Base-by-base conservation (phyloP, 2,888 invertebrate species). In the Dicyrtoma fusca region DNA sequence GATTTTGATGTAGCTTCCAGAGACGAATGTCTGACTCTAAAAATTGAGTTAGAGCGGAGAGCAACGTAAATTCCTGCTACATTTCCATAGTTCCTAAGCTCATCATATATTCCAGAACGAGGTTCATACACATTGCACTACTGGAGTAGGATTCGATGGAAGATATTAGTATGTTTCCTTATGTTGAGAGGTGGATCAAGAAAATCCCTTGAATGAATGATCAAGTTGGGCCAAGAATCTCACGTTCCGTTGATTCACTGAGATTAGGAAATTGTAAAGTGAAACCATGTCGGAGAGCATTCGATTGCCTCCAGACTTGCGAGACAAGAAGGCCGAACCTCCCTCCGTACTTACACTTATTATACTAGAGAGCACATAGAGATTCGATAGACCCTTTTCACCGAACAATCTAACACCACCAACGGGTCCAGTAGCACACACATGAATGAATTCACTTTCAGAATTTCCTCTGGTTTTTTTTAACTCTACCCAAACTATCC, bases 251-350 rank as follows among this genome's bases (percentile, higher is more conserved):
- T 61, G 61, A 47, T 47, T 47, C 64, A 23, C 64, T 49, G 64
- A 64, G 64, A 64, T 64, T 64, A 64, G 64, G 64, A 64, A 64
- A 64, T 64, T 47, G 64, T 64, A 64, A 64, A 47, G 25, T 64
- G 64, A 64, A 64, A 49, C 64, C 64, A 64, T 64, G 47, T 64
- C 19, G 34, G 44, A 63, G 19, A 45, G n/a, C 4, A 61, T 17
- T 42, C 17, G 44, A 34, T 34, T 34, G 34, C 34, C 34, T 3
- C 3, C 34, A 34, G 34, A 34, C 34, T 34, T 34, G 8, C 8
- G 34, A 34, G 34, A 34, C 34, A 34, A 8, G n/a, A n/a, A n/a
- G n/a, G n/a, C n/a, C n/a, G n/a, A n/a, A n/a, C n/a, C 4, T 34
- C 34, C 34, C 34, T 34, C 34, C 34, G 34, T 34, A 34, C 8